Percentiles rank a stretch among this genome's conserved stretches.
These are phyloP conservation scores for Myotis brandtii DNA, from an alignment of 2,113 vertebrate species.

Conservation along the genomic window DNA sequence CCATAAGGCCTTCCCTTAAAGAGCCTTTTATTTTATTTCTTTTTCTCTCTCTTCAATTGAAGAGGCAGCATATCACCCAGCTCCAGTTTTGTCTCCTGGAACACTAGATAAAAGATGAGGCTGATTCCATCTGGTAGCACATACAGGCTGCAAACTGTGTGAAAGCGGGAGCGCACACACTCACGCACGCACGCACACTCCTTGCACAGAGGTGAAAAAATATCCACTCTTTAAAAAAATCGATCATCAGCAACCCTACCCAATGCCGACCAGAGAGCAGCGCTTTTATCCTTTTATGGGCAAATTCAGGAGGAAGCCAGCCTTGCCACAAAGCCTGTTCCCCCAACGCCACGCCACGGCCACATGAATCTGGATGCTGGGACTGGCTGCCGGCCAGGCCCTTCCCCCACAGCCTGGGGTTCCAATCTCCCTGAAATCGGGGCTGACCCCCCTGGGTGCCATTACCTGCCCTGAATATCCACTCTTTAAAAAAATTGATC, in stretches of 20 bases:
- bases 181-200: constrained; percentile 7
- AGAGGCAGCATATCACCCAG: constrained; percentile 63
- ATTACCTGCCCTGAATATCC: constrained; percentile 48
- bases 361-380: constrained; percentile 61
- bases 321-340: constrained; percentile 42
- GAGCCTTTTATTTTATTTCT: not conserved
- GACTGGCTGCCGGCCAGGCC: constrained; percentile 23
- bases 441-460: not conserved
- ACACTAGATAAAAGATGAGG: constrained; percentile 76
- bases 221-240: constrained; percentile 64
- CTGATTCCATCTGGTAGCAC: constrained; percentile 79
- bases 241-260: constrained; percentile 74
- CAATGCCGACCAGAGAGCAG: constrained; percentile 79
- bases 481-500: constrained; percentile 69
- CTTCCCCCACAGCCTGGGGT: constrained; percentile 14
- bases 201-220: constrained; percentile 56
- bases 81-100: constrained; percentile 71
- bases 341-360: not conserved
- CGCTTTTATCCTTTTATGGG: constrained; percentile 88
- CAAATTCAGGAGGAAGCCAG: constrained; percentile 85
- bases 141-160: constrained; percentile 29
- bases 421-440: not conserved
- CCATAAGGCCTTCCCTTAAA: constrained; percentile 69
- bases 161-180: not conserved
- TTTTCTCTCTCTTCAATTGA: constrained; percentile 51